Evolutionary conservation across 2,113 vertebrate species (phyloP).

Genomic region (Chaetodon auriga): DNA sequence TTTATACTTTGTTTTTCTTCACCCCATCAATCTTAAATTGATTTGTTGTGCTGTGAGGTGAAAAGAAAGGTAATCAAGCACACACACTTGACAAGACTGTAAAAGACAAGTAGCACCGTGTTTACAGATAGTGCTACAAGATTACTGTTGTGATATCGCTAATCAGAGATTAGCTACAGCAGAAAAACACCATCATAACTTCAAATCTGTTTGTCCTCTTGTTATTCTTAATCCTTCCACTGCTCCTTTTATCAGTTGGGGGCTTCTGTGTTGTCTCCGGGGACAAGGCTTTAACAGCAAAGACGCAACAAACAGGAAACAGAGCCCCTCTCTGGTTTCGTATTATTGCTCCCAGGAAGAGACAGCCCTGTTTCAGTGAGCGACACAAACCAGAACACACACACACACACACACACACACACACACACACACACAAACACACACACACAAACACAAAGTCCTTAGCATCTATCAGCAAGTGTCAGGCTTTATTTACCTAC

Average conservation of each 20-base stretch:
- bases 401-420: conserved; percentile 62
- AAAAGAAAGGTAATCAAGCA: neutral
- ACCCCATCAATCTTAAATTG: neutral
- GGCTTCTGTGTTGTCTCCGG: conserved; percentile 69
- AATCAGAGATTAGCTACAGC: conserved; percentile 50
- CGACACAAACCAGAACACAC: conserved; percentile 78
- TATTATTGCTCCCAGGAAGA: conserved; percentile 58
- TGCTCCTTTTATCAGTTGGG: conserved; percentile 65
- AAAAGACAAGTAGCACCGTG: conserved; percentile 38
- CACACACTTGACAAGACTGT: neutral
- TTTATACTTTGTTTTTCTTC: neutral
- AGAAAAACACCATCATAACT: conserved; percentile 39
- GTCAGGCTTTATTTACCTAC: conserved; percentile 67
- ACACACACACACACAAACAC: conserved; percentile 48
- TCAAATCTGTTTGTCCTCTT: conserved; percentile 62
- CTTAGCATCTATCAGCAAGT: conserved; percentile 44
- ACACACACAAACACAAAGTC: conserved; percentile 33
- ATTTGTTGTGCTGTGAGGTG: neutral
- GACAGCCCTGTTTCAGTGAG: conserved; percentile 51
- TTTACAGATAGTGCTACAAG: conserved; percentile 61
- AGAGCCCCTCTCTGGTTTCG: conserved; percentile 48
- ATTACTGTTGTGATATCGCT: conserved; percentile 44
- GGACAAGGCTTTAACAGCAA: conserved; percentile 56
- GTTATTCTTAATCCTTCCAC: conserved; percentile 69
- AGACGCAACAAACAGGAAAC: conserved; percentile 75